phyloP scores from a whole-genome alignment of 2,888 invertebrate species.

The Tromatobia lineatoria region DNA sequence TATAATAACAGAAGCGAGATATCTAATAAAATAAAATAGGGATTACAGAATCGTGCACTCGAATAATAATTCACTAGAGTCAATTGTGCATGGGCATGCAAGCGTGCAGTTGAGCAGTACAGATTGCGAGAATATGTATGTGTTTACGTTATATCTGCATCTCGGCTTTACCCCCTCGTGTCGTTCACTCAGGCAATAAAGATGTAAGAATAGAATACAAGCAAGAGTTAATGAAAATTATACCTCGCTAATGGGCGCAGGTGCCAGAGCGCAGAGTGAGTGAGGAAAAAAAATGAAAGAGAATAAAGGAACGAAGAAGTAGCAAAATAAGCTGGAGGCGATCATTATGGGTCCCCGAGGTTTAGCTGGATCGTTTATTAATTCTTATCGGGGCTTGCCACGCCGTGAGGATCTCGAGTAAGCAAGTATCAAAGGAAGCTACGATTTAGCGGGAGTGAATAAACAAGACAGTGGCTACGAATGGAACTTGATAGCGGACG shows the following conservation, averaged over 20 bases:
- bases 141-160: slow-evolving; percentile 42
- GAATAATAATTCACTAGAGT: slow-evolving; percentile 25
- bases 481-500: slow-evolving; percentile 26
- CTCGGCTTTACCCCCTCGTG: slow-evolving; percentile 1
- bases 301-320: slow-evolving; percentile 1
- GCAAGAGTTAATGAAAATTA: slow-evolving; percentile 61
- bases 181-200: slow-evolving; percentile 48
- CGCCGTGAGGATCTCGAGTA: slow-evolving; percentile 28
- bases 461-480: slow-evolving; percentile 43
- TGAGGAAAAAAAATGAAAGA: slow-evolving; percentile 8
- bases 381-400: slow-evolving; percentile 59
- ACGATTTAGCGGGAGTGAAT: slow-evolving; percentile 43
- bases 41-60: not conserved
- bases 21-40: not conserved
- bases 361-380: slow-evolving; percentile 62
- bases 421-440: slow-evolving; percentile 48
- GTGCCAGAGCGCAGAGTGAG: slow-evolving; percentile 43
- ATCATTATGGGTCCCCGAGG: slow-evolving; percentile 43
- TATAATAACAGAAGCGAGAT: slow-evolving; percentile 15
- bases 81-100: slow-evolving; percentile 29
- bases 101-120: slow-evolving; percentile 18
- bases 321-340: slow-evolving; percentile 4
- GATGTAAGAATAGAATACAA: slow-evolving; percentile 50
- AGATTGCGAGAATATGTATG: slow-evolving; percentile 23
- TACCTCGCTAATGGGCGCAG: slow-evolving; percentile 62